These are phyloP conservation scores for Panthera tigris DNA, from an alignment of 2,113 vertebrate genomes.

Conservation along the genomic window DNA sequence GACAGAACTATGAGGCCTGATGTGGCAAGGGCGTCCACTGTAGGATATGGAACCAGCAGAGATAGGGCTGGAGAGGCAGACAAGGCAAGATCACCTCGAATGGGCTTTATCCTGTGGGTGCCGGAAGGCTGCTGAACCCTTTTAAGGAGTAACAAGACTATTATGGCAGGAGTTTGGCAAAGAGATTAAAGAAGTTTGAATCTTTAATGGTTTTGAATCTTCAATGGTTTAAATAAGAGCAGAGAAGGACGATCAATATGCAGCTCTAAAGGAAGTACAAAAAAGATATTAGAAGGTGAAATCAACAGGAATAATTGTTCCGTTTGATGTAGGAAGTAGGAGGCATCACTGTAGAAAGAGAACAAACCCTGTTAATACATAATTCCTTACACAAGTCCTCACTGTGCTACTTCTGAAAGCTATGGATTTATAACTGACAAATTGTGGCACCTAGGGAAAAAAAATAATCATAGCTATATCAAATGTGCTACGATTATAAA, in stretches of 20 bases:
- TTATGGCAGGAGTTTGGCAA: neutral
- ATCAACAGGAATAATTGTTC: neutral
- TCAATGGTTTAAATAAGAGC: neutral
- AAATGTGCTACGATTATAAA: neutral
- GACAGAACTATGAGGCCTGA: neutral
- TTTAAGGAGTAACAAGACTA: constrained; percentile 17
- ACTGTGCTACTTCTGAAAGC: neutral
- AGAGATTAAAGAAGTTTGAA: neutral
- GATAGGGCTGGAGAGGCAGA: too few relatives aligned
- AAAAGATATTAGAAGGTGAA: neutral
- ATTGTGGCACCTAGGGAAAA: neutral
- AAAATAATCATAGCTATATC: neutral
- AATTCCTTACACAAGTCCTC: neutral
- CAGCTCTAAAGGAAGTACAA: neutral
- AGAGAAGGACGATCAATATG: neutral
- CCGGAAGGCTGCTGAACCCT: neutral
- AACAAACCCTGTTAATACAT: neutral
- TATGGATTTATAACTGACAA: neutral
- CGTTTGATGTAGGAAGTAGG: neutral
- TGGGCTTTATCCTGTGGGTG: neutral
- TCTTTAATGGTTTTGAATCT: too few relatives aligned
- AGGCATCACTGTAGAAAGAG: neutral
- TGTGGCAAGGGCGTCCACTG: fast-evolving
- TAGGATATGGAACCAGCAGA: neutral
- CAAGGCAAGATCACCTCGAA: fast-evolving